Conservation (phyloP, 53 echinoderm and acorn worm species). For the Paelopatides confundens region DNA sequence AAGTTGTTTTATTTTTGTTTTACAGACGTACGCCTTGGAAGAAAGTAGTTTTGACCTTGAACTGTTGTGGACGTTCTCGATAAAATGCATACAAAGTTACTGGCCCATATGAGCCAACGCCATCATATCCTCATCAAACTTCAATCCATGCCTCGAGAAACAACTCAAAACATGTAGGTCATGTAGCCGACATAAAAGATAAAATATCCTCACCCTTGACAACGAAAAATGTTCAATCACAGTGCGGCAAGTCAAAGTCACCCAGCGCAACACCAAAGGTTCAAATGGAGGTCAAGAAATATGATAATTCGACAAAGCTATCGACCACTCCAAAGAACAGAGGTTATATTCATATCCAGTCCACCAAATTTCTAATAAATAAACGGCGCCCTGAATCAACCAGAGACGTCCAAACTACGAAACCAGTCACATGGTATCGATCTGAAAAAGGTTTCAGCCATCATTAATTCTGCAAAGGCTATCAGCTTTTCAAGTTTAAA, state of each 20-base stretch:
- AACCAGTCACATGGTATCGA: neutral
- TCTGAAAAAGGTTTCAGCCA: neutral
- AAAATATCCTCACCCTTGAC: neutral
- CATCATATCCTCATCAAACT: neutral
- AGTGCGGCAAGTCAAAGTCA: neutral
- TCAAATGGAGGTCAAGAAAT: neutral
- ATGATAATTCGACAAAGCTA: neutral
- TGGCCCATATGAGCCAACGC: neutral
- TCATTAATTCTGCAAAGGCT: neutral
- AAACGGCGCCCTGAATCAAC: neutral
- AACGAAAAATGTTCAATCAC: neutral
- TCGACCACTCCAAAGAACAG: neutral
- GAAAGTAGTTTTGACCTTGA: constrained; percentile 3
- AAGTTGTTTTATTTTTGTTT: neutral
- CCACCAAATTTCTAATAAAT: neutral
- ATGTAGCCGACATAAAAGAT: neutral
- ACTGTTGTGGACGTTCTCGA: constrained; percentile 5
- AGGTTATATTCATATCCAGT: neutral
- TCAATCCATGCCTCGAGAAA: neutral
- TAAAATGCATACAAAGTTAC: neutral
- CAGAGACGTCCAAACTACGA: neutral
- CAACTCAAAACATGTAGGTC: neutral
- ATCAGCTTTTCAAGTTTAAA: neutral
- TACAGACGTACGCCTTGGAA: neutral
- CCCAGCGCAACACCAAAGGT: neutral